Evolutionary conservation across 2,113 vertebrate genomes (phyloP).

Genomic region (Typhlomys cinereus): DNA sequence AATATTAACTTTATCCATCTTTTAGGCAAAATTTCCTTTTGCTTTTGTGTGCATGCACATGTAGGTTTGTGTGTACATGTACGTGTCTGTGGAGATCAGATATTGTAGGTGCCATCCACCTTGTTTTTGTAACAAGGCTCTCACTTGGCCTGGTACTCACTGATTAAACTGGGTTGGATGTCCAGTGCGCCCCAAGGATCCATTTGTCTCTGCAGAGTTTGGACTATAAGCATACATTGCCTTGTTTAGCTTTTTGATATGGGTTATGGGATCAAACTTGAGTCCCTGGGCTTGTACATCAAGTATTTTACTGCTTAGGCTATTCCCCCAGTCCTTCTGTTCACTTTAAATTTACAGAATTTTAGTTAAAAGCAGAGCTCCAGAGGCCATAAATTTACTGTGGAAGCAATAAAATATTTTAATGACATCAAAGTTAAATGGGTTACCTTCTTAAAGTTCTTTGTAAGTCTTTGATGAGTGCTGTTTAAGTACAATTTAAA

Average conservation of each 20-base stretch:
- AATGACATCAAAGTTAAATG: background rate
- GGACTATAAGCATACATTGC: background rate
- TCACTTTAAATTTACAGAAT: background rate
- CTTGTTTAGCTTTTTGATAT: background rate
- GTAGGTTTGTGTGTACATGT: background rate
- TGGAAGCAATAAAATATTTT: background rate
- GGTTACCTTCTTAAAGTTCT: background rate
- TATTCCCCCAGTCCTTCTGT: background rate
- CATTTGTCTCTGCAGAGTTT: background rate
- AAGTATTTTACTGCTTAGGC: background rate
- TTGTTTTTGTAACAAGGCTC: background rate
- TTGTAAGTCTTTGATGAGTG: conserved; percentile 35
- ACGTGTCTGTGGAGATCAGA: background rate
- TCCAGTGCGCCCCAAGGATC: background rate
- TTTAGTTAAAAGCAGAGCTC: background rate
- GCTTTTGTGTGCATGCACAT: background rate
- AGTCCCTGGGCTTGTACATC: background rate
- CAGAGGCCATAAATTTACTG: background rate
- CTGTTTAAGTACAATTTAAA: conserved; percentile 10
- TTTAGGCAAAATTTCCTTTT: conserved; percentile 21
- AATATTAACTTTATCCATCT: background rate
- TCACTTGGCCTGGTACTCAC: background rate
- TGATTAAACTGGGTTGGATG: background rate
- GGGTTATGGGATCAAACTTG: background rate
- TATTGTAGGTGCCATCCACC: background rate